Conservation (phyloP, 1,140 invertebrate species). For the Stegodyphus mimosarum region DNA sequence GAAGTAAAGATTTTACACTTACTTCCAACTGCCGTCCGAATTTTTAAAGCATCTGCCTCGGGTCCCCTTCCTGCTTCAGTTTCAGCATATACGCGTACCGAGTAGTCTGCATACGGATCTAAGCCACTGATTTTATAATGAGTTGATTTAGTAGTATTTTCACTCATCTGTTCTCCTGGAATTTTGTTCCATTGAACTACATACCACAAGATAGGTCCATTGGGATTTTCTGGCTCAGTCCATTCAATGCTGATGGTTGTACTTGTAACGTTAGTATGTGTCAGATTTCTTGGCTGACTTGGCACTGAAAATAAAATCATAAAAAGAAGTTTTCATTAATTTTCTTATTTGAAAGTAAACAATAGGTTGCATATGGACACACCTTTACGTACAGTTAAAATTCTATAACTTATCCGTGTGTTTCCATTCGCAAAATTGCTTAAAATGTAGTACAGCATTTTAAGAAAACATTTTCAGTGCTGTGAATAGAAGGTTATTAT, state of each 20-base stretch:
- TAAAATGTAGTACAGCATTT: too few species aligned
- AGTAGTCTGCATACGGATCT: background rate
- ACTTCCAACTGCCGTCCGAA: background rate
- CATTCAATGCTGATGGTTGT: background rate
- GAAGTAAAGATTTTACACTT: background rate
- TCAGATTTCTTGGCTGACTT: background rate
- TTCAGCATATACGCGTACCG: background rate
- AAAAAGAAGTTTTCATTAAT: background rate
- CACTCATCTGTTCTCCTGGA: background rate
- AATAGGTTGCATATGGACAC: too few species aligned
- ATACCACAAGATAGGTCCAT: constrained; percentile 5
- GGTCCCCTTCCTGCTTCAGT: background rate
- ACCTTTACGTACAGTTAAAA: background rate
- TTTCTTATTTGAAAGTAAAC: too few species aligned
- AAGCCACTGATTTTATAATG: background rate
- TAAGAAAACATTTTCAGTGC: too few species aligned
- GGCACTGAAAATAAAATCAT: constrained; percentile 5
- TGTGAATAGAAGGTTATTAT: too few species aligned
- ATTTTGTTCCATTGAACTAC: background rate
- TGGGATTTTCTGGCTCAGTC: background rate
- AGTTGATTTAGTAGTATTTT: background rate
- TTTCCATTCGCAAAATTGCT: too few species aligned
- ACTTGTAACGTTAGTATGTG: background rate
- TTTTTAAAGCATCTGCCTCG: background rate
- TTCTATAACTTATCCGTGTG: background rate